phyloP scores from a whole-genome alignment of 2,888 invertebrate species.

The Scaptomyza polygonia region DNA sequence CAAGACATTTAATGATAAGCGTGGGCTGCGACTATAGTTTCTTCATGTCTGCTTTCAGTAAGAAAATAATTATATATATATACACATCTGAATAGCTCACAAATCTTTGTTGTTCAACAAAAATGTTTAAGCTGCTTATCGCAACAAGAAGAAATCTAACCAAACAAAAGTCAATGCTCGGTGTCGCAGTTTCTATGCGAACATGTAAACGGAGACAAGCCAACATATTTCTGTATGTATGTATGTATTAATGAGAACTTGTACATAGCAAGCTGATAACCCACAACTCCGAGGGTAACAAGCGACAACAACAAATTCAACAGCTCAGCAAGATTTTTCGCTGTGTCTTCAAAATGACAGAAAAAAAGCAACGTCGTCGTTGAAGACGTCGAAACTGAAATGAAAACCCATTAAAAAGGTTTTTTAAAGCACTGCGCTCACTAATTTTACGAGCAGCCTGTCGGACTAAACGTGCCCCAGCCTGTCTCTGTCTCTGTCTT shows the following conservation, averaged over 20 bases:
- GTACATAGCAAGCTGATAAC: slow-evolving; percentile 62
- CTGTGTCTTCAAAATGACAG: slow-evolving; percentile 30
- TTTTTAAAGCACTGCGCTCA: slow-evolving; percentile 44
- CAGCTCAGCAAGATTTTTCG: slow-evolving; percentile 69
- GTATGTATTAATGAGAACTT: slow-evolving; percentile 5
- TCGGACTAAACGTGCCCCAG: slow-evolving; percentile 26
- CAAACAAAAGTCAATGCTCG: slow-evolving; percentile 52
- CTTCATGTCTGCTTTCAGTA: slow-evolving; percentile 33
- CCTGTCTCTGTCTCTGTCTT: slow-evolving; percentile 29
- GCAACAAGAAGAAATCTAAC: slow-evolving; percentile 22
- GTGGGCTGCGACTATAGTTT: slow-evolving; percentile 37
- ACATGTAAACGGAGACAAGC: slow-evolving; percentile 60
- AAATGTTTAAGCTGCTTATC: slow-evolving; percentile 44
- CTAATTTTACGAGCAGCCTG: slow-evolving; percentile 65
- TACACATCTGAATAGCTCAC: slow-evolving; percentile 11
- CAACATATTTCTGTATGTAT: slow-evolving; percentile 29
- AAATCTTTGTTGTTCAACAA: slow-evolving; percentile 6
- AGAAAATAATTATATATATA: slow-evolving; percentile 1
- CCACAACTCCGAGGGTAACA: slow-evolving; percentile 59
- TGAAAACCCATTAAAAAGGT: slow-evolving; percentile 73
- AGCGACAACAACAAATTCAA: slow-evolving; percentile 33
- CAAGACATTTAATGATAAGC: slow-evolving; percentile 47
- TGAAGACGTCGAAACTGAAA: slow-evolving; percentile 58
- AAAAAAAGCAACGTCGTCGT: slow-evolving; percentile 16
- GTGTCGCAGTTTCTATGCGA: slow-evolving; percentile 64